phyloP scores from a whole-genome alignment of 1,140 invertebrate genomes.

The Lysiphlebus fabarum region DNA sequence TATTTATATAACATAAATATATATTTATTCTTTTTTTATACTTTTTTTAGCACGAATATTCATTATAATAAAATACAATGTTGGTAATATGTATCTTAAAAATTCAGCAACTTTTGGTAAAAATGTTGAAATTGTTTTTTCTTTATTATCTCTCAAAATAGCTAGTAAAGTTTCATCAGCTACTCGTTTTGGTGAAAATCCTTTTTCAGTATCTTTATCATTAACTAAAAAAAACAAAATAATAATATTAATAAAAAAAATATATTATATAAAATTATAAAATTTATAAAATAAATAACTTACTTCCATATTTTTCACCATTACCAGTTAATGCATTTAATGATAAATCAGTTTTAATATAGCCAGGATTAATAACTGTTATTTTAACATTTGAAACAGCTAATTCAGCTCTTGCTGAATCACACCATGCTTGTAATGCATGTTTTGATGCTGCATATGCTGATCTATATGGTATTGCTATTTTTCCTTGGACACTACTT shows the following conservation, averaged over 20 bases:
- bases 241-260: constrained; percentile 24
- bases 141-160: constrained; percentile 66
- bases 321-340: constrained; percentile 80
- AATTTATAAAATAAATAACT: constrained; percentile 35
- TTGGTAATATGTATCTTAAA: constrained; percentile 67
- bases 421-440: constrained; percentile 85
- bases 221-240: constrained; percentile 64
- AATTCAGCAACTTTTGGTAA: constrained; percentile 67
- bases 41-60: constrained; percentile 62
- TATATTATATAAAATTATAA: constrained; percentile 19
- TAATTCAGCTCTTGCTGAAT: constrained; percentile 80
- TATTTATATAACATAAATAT: too few species aligned
- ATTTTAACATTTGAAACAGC: constrained; percentile 72
- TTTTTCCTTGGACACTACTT: constrained; percentile 90
- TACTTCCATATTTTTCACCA: constrained; percentile 77
- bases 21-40: constrained; percentile 23
- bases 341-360: constrained; percentile 85
- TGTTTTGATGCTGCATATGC: constrained; percentile 94
- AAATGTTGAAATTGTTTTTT: constrained; percentile 69
- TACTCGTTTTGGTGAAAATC: constrained; percentile 70
- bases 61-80: constrained; percentile 81
- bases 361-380: constrained; percentile 81
- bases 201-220: constrained; percentile 76
- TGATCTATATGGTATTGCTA: constrained; percentile 85
- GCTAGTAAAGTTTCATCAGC: constrained; percentile 69